phyloP scores from a whole-genome alignment of 2,797 vertebrate genomes.

The Babyrousa celebensis region DNA sequence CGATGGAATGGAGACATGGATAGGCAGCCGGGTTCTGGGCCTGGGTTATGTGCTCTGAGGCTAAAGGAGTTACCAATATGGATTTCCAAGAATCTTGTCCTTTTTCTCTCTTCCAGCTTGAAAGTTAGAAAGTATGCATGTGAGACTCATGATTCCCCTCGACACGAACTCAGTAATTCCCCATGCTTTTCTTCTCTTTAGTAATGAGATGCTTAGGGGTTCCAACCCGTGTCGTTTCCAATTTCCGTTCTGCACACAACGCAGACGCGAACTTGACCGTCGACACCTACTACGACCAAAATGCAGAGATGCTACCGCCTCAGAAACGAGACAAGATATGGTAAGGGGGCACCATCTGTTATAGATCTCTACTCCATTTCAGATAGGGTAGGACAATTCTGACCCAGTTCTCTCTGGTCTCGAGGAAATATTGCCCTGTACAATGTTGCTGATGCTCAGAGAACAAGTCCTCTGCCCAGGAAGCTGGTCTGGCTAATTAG shows the following conservation, averaged over 20 bases:
- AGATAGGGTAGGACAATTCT: not conserved
- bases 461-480: not conserved
- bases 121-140: slow-evolving; percentile 28
- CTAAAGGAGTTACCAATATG: not conserved
- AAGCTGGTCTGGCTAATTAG: not conserved
- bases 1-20: not conserved
- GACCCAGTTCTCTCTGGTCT: not conserved
- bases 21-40: not conserved
- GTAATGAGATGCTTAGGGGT: slow-evolving; percentile 96
- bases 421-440: not conserved
- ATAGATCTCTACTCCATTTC: not conserved
- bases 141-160: slow-evolving; percentile 37
- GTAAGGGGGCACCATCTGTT: slow-evolving; percentile 89
- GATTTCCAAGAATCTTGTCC: slow-evolving; percentile 12
- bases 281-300: slow-evolving; percentile 91
- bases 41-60: not conserved
- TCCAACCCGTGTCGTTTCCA: slow-evolving; percentile 94
- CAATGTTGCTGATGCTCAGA: not conserved
- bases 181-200: slow-evolving; percentile 83
- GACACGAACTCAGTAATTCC: not conserved
- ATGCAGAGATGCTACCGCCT: slow-evolving; percentile 87
- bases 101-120: slow-evolving; percentile 9
- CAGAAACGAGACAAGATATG: slow-evolving; percentile 93
- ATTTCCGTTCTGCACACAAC: slow-evolving; percentile 95
- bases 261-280: slow-evolving; percentile 92